Evolutionary conservation across 2,113 vertebrate species (phyloP).

Genomic region (Dunckerocampus dactyliophorus): DNA sequence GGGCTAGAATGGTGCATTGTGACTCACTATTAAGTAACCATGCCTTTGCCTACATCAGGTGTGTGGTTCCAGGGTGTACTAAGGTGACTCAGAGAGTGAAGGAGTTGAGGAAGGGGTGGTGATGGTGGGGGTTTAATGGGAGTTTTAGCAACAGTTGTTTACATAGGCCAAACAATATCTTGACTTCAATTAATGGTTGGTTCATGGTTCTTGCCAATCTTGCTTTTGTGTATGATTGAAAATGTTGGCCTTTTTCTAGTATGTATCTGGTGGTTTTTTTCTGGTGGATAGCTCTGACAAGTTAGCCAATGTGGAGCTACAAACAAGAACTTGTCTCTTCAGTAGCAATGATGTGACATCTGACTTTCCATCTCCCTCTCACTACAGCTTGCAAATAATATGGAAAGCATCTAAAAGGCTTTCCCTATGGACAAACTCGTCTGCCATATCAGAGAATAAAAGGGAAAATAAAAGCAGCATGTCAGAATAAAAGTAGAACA

Average conservation of each 20-base stretch:
- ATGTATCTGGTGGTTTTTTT: too few species aligned
- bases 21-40: slow-evolving; percentile 69
- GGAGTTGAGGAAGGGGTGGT: background rate
- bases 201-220: slow-evolving; percentile 6
- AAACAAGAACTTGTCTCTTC: background rate
- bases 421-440: background rate
- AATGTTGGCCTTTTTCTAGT: background rate
- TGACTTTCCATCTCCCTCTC: background rate
- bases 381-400: background rate
- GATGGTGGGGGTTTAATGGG: background rate
- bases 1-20: slow-evolving; percentile 61
- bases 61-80: slow-evolving; percentile 55
- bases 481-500: background rate
- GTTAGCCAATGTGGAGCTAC: background rate
- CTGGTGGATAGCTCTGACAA: background rate
- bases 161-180: slow-evolving; percentile 34
- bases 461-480: background rate
- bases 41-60: slow-evolving; percentile 60
- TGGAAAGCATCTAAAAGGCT: background rate
- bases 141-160: slow-evolving; percentile 1
- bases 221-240: background rate
- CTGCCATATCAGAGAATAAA: background rate
- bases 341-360: background rate
- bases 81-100: slow-evolving; percentile 42
- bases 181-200: slow-evolving; percentile 10